phyloP scores from a whole-genome alignment of 2,888 invertebrate species.

The Smittia sp. region DNA sequence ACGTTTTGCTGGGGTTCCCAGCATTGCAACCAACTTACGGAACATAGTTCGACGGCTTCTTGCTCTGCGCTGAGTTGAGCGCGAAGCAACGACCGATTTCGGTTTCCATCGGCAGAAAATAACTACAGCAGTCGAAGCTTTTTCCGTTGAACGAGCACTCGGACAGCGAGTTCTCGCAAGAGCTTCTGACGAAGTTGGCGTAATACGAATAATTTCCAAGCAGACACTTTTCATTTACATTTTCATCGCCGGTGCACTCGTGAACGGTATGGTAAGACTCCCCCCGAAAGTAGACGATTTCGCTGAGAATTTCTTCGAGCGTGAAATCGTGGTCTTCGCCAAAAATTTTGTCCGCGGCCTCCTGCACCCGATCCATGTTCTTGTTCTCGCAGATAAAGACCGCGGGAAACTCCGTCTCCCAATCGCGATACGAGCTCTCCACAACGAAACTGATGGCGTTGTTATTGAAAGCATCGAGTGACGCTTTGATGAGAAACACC shows the following conservation, averaged over 20 bases:
- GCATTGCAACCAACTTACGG: too few relatives aligned
- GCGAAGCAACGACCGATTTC: constrained; percentile 67
- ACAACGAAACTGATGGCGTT: constrained; percentile 73
- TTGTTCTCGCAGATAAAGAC: constrained; percentile 69
- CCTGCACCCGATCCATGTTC: constrained; percentile 62
- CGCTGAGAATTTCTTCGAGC: constrained; percentile 67
- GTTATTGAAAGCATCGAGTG: constrained; percentile 57
- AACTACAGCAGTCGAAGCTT: constrained; percentile 63
- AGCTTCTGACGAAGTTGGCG: constrained; percentile 59
- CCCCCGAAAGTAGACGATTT: constrained; percentile 68
- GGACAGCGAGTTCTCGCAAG: constrained; percentile 58
- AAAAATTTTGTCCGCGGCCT: constrained; percentile 59
- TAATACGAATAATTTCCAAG: constrained; percentile 61
- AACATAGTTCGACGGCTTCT: constrained; percentile 44
- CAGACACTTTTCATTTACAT: constrained; percentile 58
- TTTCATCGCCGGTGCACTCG: constrained; percentile 57
- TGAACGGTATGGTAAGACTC: constrained; percentile 64
- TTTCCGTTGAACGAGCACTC: constrained; percentile 63
- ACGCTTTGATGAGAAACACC: constrained; percentile 61
- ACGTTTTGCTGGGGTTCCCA: not conserved
- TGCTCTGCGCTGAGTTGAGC: constrained; percentile 62
- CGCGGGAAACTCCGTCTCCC: constrained; percentile 71
- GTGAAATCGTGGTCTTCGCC: constrained; percentile 65
- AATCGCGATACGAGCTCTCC: constrained; percentile 69
- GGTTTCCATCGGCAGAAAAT: constrained; percentile 64